phyloP scores from a whole-genome alignment of 2,113 vertebrate genomes.

The Myrmophylax atrothorax region DNA sequence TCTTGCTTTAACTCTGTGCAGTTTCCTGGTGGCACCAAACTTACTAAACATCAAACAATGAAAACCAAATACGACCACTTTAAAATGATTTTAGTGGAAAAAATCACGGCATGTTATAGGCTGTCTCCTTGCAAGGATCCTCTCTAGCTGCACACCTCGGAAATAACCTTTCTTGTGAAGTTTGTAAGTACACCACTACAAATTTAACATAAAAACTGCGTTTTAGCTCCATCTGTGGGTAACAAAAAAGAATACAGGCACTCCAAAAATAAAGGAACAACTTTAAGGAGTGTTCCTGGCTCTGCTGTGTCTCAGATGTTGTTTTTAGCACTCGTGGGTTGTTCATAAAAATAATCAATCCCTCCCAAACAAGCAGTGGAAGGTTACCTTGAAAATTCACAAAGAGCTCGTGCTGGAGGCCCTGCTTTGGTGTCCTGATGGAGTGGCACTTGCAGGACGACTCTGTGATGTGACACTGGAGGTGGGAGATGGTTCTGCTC shows the following conservation, averaged over 20 bases:
- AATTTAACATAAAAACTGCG: not conserved
- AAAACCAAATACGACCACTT: not conserved
- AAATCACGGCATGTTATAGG: not conserved
- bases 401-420: slow-evolving; percentile 67
- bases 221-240: slow-evolving; percentile 76
- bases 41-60: not conserved
- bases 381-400: slow-evolving; percentile 72
- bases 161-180: fast-evolving
- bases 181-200: not conserved
- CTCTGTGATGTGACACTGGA: slow-evolving; percentile 57
- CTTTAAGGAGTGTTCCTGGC: fast-evolving
- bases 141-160: not conserved
- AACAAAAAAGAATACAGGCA: slow-evolving; percentile 34
- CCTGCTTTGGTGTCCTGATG: slow-evolving; percentile 33
- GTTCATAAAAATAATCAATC: not conserved
- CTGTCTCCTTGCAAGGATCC: not conserved
- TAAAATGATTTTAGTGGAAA: not conserved
- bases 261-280: not conserved
- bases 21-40: not conserved
- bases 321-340: not conserved
- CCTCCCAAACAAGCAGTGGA: not conserved
- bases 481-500: slow-evolving; percentile 50
- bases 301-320: not conserved
- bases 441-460: slow-evolving; percentile 66
- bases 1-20: not conserved